Evolutionary conservation across 2,113 vertebrate genomes (phyloP).

Genomic region (Hystrix brachyura): DNA sequence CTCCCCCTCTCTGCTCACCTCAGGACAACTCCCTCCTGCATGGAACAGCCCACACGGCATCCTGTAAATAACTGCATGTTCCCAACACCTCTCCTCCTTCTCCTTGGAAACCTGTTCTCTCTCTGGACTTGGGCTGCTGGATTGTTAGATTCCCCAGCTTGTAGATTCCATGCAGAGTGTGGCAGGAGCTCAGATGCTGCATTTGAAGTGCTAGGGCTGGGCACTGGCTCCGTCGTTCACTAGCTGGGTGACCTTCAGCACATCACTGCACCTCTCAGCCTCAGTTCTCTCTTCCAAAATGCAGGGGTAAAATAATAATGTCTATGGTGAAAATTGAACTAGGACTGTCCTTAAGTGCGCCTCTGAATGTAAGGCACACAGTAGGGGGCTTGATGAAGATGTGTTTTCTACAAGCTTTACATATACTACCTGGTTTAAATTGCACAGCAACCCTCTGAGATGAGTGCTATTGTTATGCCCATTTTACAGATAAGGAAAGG

Average conservation of each 20-base stretch:
- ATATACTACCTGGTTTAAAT: not conserved
- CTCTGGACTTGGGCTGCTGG: constrained; percentile 59
- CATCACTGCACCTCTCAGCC: not conserved
- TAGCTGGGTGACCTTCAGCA: not conserved
- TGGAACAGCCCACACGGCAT: constrained; percentile 79
- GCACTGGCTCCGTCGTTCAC: not conserved
- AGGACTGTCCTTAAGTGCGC: not conserved
- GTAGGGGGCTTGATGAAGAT: not conserved
- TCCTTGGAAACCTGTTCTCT: constrained; percentile 83
- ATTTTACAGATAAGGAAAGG: constrained; percentile 18
- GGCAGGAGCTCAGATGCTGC: not conserved
- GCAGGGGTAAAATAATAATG: not conserved
- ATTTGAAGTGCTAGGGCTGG: not conserved
- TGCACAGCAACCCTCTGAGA: not conserved
- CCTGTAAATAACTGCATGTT: constrained; percentile 85
- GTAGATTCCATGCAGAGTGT: not conserved
- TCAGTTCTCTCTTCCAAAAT: not conserved
- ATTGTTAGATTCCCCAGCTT: constrained; percentile 24
- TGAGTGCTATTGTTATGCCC: not conserved
- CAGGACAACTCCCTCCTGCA: constrained; percentile 64
- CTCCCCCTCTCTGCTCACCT: constrained; percentile 72
- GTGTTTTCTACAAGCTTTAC: not conserved
- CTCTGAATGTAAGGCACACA: not conserved
- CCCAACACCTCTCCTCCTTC: constrained; percentile 83
- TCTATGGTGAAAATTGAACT: not conserved